These are phyloP conservation scores for Trachops cirrhosus DNA, from an alignment of 2,797 vertebrate genomes.

Conservation along the genomic window DNA sequence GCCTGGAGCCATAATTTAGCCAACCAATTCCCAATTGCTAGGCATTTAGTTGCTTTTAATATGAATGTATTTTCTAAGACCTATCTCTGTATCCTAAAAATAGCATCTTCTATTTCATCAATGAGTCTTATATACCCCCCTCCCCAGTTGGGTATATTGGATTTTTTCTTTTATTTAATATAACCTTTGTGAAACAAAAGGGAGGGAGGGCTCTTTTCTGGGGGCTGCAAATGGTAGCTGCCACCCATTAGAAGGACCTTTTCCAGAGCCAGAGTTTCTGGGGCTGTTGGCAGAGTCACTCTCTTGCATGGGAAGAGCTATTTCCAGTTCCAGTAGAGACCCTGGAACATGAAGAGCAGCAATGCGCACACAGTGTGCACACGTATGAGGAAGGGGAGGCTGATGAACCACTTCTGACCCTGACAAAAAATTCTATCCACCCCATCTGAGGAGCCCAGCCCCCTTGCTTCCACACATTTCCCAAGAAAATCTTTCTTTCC, in stretches of 20 bases:
- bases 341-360: neutral
- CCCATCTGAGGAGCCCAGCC: neutral
- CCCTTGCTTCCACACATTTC: neutral
- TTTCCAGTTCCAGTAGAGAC: neutral
- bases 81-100: neutral
- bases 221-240: neutral
- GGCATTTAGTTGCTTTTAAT: slow-evolving; percentile 1
- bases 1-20: neutral
- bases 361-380: neutral
- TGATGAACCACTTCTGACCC: neutral
- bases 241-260: neutral
- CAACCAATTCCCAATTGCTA: neutral
- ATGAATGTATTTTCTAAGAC: slow-evolving; percentile 4
- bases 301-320: neutral
- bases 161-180: neutral
- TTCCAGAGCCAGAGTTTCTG: neutral
- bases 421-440: neutral
- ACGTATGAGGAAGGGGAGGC: neutral
- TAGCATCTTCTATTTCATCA: neutral
- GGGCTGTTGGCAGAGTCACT: neutral
- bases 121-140: neutral
- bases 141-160: neutral
- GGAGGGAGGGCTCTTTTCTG: neutral
- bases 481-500: neutral
- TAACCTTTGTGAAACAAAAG: neutral